phyloP scores from a whole-genome alignment of 2,888 invertebrate species.

The Andrena bicolor region DNA sequence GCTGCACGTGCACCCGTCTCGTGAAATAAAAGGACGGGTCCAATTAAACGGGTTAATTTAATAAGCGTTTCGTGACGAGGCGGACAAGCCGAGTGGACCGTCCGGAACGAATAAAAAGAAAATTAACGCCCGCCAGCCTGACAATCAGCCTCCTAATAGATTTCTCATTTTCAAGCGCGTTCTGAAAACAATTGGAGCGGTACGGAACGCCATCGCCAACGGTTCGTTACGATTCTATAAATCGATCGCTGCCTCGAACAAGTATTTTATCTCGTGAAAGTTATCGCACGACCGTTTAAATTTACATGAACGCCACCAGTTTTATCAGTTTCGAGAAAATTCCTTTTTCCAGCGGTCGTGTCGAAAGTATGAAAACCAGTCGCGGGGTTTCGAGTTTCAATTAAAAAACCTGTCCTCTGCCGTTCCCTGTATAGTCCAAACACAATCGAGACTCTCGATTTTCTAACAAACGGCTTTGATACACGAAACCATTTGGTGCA shows the following conservation, averaged over 20 bases:
- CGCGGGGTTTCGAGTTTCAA: background rate
- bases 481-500: too few relatives aligned
- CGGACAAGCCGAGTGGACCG: constrained; percentile 33
- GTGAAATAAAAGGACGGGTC: constrained; percentile 69
- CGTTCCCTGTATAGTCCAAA: too few relatives aligned
- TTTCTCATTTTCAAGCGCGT: constrained; percentile 34
- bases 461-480: too few relatives aligned
- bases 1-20: constrained; percentile 47
- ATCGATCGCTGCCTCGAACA: constrained; percentile 33
- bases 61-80: constrained; percentile 71
- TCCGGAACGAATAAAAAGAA: constrained; percentile 47
- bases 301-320: constrained; percentile 47
- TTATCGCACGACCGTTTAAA: constrained; percentile 56
- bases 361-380: background rate
- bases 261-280: constrained; percentile 65
- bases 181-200: constrained; percentile 18
- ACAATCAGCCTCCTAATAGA: constrained; percentile 58
- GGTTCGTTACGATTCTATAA: constrained; percentile 50
- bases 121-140: constrained; percentile 61
- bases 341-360: background rate
- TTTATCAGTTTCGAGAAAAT: constrained; percentile 56
- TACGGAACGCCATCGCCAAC: constrained; percentile 14
- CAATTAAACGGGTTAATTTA: constrained; percentile 80
- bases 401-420: background rate
- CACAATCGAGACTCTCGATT: too few relatives aligned